Percentiles rank a stretch among this genome's conserved stretches.
Conservation (phyloP, 2,888 invertebrate species). For the Pterostichus niger region DNA sequence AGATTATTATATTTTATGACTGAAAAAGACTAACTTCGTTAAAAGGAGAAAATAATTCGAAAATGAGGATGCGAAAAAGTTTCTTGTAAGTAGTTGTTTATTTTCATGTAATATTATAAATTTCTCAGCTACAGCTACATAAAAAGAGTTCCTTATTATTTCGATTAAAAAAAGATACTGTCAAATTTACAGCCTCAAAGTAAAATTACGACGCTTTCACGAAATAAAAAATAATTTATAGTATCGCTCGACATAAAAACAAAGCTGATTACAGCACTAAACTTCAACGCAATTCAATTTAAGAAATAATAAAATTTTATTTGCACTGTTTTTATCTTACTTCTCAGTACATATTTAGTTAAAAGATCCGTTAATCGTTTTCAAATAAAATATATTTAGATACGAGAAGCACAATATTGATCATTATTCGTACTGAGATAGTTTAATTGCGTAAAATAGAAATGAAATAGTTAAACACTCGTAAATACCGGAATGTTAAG, state of each 20-base stretch:
- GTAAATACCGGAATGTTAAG: slow-evolving; percentile 19
- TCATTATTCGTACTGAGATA: slow-evolving; percentile 17
- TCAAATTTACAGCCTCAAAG: too few species aligned
- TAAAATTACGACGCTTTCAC: slow-evolving; percentile 10
- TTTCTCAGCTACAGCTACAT: too few species aligned
- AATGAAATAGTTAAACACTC: slow-evolving; percentile 10
- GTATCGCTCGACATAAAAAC: neutral
- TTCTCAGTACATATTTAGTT: slow-evolving; percentile 13
- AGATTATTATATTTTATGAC: too few species aligned
- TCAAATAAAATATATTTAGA: slow-evolving; percentile 10
- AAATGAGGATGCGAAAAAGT: too few species aligned
- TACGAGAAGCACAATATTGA: slow-evolving; percentile 1
- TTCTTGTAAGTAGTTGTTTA: too few species aligned
- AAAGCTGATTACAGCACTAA: slow-evolving; percentile 5
- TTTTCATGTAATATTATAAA: too few species aligned
- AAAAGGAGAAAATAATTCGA: too few species aligned
- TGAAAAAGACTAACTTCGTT: too few species aligned
- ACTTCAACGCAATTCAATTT: neutral
- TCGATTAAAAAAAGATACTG: too few species aligned
- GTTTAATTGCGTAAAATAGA: slow-evolving; percentile 32
- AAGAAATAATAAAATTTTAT: slow-evolving; percentile 16
- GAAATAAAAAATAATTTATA: slow-evolving; percentile 36
- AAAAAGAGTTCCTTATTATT: too few species aligned
- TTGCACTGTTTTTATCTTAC: slow-evolving; percentile 33
- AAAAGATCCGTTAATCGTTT: slow-evolving; percentile 28